These are phyloP conservation scores for Phoenicopterus ruber DNA, from an alignment of 2,113 vertebrate species.

Conservation along the genomic window DNA sequence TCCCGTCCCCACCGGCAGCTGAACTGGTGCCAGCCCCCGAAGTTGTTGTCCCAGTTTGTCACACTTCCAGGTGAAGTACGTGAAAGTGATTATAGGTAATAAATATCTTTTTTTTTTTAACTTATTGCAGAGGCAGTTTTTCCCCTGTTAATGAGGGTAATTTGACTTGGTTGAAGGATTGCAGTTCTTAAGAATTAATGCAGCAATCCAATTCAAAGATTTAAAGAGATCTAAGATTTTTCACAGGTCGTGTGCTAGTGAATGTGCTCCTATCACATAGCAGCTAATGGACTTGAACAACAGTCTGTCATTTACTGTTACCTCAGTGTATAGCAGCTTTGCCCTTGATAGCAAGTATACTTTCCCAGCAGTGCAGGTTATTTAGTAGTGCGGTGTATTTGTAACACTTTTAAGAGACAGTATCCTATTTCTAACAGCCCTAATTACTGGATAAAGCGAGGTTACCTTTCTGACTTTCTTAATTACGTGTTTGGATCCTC, in stretches of 20 bases:
- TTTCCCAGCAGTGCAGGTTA: constrained; percentile 87
- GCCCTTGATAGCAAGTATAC: constrained; percentile 88
- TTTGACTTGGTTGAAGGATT: constrained; percentile 99
- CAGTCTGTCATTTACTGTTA: constrained; percentile 92
- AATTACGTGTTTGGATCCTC: constrained; percentile 74
- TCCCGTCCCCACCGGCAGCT: not conserved
- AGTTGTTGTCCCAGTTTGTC: constrained; percentile 60
- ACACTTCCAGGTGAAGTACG: constrained; percentile 69
- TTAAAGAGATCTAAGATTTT: constrained; percentile 99
- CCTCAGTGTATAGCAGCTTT: constrained; percentile 86
- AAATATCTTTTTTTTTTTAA: constrained; percentile 87
- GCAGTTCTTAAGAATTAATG: constrained; percentile 99
- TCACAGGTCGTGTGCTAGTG: constrained; percentile 98
- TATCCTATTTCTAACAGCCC: constrained; percentile 74
- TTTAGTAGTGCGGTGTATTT: constrained; percentile 77
- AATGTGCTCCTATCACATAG: constrained; percentile 95
- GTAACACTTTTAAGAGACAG: constrained; percentile 73
- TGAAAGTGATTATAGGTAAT: constrained; percentile 96
- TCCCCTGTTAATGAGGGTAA: constrained; percentile 99
- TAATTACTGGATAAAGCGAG: constrained; percentile 72
- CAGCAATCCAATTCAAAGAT: constrained; percentile 94
- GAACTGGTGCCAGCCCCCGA: constrained; percentile 14
- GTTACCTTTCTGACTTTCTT: constrained; percentile 74
- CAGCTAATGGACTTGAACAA: constrained; percentile 99
- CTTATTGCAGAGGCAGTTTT: constrained; percentile 99